A percentile compares a stretch with the other conserved stretches of the same genome.
These are phyloP conservation scores for Catagonus wagneri DNA, from an alignment of 2,113 vertebrate genomes.

Conservation along the genomic window DNA sequence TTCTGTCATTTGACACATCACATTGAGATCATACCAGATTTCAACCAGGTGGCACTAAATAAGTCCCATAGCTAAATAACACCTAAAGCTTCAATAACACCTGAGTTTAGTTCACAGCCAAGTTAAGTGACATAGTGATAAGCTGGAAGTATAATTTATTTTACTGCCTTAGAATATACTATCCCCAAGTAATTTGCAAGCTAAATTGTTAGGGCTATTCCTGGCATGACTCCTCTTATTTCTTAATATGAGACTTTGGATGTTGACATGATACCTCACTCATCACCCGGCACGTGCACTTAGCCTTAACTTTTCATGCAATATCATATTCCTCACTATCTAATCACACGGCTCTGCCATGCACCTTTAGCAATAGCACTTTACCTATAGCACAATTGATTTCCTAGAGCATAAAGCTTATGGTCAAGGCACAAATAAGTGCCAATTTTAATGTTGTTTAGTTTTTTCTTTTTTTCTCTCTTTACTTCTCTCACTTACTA, in stretches of 20 bases:
- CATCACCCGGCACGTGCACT: not conserved
- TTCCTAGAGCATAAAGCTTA: not conserved
- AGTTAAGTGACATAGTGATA: not conserved
- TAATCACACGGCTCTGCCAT: not conserved
- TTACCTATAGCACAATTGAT: not conserved
- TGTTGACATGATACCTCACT: not conserved
- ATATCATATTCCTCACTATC: not conserved
- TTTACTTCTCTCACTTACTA: not conserved
- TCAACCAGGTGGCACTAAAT: not conserved
- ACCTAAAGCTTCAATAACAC: not conserved
- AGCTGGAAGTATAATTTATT: not conserved
- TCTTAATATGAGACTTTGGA: not conserved
- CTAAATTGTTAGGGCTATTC: not conserved
- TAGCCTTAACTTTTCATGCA: not conserved
- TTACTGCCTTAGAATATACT: not conserved
- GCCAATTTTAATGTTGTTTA: not conserved
- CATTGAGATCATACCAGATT: not conserved
- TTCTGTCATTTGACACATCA: too few relatives aligned
- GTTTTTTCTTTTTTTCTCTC: not conserved
- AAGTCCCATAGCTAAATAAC: not conserved
- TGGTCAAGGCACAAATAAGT: not conserved
- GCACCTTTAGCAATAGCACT: not conserved
- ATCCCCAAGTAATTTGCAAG: not conserved
- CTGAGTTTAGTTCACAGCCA: not conserved
- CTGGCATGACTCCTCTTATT: not conserved